Conservation (phyloP, 2,113 vertebrate species). For the Gracilinanus agilis region DNA sequence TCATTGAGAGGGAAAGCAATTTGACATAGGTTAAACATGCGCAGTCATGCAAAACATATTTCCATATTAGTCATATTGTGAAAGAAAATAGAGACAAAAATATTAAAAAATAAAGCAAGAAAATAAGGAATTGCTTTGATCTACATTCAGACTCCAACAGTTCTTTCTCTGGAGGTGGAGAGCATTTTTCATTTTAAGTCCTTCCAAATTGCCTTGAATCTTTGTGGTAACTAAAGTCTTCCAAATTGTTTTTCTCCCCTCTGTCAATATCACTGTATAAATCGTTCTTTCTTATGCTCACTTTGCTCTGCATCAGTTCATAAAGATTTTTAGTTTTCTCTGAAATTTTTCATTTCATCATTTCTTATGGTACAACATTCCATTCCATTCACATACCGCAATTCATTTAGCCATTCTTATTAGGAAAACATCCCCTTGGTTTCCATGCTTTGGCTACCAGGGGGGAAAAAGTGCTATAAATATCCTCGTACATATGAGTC, state of each 20-base stretch:
- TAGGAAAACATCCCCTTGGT: neutral
- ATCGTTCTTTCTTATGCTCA: neutral
- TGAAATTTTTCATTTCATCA: neutral
- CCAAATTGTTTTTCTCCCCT: neutral
- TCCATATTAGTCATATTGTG: too few relatives aligned
- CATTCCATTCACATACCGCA: neutral
- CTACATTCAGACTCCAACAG: too few relatives aligned
- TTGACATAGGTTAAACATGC: too few relatives aligned
- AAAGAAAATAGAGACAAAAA: too few relatives aligned
- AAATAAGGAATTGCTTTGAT: too few relatives aligned
- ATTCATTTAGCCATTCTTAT: neutral
- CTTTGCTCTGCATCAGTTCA: neutral
- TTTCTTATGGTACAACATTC: neutral
- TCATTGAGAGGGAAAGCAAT: too few relatives aligned
- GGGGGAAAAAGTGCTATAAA: neutral
- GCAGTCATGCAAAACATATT: too few relatives aligned
- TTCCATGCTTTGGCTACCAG: neutral
- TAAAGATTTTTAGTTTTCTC: neutral
- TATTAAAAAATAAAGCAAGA: too few relatives aligned
- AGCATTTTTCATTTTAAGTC: neutral
- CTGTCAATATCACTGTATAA: neutral
- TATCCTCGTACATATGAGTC: neutral
- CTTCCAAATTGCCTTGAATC: neutral
- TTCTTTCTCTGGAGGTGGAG: too few relatives aligned
- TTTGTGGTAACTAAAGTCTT: neutral